These are phyloP conservation scores for Tychaedon coryphoeus DNA, from an alignment of 2,113 vertebrate genomes.

Conservation along the genomic window DNA sequence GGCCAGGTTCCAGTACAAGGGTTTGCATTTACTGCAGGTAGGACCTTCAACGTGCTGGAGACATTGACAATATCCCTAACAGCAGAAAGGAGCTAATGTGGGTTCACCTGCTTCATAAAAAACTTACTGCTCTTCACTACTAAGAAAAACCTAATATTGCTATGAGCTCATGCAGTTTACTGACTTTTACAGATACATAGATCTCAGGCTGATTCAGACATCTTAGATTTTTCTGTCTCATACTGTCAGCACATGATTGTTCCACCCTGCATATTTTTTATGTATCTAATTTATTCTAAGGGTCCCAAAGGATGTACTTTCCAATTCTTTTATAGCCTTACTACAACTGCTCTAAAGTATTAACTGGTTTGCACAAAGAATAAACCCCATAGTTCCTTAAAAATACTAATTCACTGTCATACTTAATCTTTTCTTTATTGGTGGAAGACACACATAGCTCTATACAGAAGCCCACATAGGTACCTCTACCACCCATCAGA, in stretches of 20 bases:
- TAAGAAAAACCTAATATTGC: not conserved
- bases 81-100: slow-evolving; percentile 6
- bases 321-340: not conserved
- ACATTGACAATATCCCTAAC: slow-evolving; percentile 84
- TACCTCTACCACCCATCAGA: not conserved
- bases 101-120: not conserved
- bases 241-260: not conserved
- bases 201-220: not conserved
- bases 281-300: not conserved
- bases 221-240: not conserved
- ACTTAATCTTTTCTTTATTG: not conserved
- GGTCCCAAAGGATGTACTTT: not conserved
- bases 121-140: not conserved
- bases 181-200: not conserved
- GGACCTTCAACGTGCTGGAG: slow-evolving; percentile 78
- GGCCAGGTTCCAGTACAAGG: slow-evolving; percentile 88
- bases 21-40: slow-evolving; percentile 85
- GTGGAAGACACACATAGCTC: not conserved
- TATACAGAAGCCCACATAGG: not conserved
- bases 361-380: not conserved
- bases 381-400: not conserved
- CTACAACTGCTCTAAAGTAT: not conserved
- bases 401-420: not conserved
- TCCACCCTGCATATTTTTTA: not conserved
- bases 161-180: not conserved